Evolutionary conservation across 2,888 invertebrate genomes (phyloP).

Genomic region (Dendrolimus houi): DNA sequence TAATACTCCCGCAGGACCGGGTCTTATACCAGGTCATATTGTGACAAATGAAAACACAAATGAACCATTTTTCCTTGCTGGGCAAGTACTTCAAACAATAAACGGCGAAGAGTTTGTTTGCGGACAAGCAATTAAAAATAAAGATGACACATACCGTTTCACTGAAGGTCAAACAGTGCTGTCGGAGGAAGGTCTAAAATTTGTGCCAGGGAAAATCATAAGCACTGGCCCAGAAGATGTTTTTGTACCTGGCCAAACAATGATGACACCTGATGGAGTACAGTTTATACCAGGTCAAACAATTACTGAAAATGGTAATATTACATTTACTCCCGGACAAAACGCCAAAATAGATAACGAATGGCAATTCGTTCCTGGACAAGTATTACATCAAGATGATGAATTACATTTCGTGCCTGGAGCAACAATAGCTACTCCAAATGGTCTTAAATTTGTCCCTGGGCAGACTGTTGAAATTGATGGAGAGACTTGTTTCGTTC

Average conservation of each 20-base stretch:
- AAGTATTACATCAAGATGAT: conserved; percentile 74
- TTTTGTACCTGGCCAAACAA: conserved; percentile 79
- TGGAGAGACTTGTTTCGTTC: conserved; percentile 76
- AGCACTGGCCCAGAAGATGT: conserved; percentile 60
- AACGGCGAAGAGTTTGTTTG: conserved; percentile 77
- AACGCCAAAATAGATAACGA: conserved; percentile 69
- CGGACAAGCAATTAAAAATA: conserved; percentile 78
- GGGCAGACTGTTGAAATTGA: conserved; percentile 76
- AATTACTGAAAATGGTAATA: conserved; percentile 60
- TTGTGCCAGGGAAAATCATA: conserved; percentile 77
- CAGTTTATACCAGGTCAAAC: conserved; percentile 81
- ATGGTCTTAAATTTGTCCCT: conserved; percentile 79
- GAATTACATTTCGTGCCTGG: conserved; percentile 78
- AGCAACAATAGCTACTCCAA: conserved; percentile 77
- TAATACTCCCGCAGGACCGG: conserved; percentile 80
- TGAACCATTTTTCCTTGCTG: conserved; percentile 81
- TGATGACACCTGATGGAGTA: conserved; percentile 75
- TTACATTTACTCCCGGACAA: conserved; percentile 80
- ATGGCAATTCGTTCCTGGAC: conserved; percentile 81
- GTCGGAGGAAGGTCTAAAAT: conserved; percentile 78
- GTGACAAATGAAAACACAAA: conserved; percentile 75
- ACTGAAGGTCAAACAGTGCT: conserved; percentile 79
- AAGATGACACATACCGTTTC: conserved; percentile 73
- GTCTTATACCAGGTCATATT: conserved; percentile 84
- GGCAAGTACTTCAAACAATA: conserved; percentile 79